Evolutionary conservation across 2,888 invertebrate species (phyloP).

Genomic region (Prionchulus punctatus): DNA sequence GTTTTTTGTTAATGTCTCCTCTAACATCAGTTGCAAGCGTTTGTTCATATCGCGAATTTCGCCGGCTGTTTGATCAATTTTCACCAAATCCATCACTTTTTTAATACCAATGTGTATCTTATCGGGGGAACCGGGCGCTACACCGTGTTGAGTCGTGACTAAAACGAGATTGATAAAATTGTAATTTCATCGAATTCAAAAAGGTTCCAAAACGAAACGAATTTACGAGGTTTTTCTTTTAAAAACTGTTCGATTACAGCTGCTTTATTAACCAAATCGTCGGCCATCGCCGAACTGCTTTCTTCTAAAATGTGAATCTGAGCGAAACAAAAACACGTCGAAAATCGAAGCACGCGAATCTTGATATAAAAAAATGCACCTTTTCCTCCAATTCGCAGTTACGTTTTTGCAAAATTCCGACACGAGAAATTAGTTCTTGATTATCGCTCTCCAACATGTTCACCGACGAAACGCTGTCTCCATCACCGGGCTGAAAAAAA

Average conservation of each 20-base stretch:
- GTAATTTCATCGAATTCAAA: neutral
- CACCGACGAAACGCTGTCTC: constrained; percentile 18
- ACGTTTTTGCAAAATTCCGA: constrained; percentile 37
- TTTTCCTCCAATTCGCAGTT: constrained; percentile 40
- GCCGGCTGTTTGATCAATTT: constrained; percentile 4
- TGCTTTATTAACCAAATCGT: constrained; percentile 38
- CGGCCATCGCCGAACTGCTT: constrained; percentile 39
- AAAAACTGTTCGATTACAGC: constrained; percentile 39
- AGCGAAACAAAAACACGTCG: constrained; percentile 4
- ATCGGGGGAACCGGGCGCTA: neutral
- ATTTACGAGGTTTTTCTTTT: constrained; percentile 6
- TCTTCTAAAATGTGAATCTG: constrained; percentile 34
- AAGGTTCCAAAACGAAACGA: too few species aligned
- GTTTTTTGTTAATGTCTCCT: constrained; percentile 42
- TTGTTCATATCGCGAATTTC: constrained; percentile 30
- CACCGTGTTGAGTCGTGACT: too few species aligned
- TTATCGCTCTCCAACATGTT: constrained; percentile 35
- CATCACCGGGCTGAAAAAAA: neutral
- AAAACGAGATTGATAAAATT: neutral
- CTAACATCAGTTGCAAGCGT: constrained; percentile 39
- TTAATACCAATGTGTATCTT: constrained; percentile 4
- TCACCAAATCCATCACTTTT: constrained; percentile 10
- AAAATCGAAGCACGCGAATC: too few species aligned
- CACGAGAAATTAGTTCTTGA: constrained; percentile 33
- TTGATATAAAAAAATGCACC: constrained; percentile 23